These are phyloP conservation scores for Solenopsis invicta DNA, from an alignment of 1,140 invertebrate genomes.

Conservation along the genomic window DNA sequence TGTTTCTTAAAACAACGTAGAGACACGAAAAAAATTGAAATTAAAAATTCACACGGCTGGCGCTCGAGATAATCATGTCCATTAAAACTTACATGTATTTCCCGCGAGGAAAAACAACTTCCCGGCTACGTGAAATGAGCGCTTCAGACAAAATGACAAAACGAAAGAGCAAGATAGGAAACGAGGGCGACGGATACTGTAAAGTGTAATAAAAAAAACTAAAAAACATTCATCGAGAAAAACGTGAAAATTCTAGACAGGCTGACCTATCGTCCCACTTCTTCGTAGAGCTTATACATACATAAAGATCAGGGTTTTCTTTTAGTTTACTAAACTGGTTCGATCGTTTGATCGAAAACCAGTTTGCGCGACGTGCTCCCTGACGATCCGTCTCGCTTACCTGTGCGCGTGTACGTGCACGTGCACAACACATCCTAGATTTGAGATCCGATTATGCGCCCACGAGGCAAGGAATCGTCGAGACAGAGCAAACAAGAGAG, in stretches of 20 bases:
- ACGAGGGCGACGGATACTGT: not conserved
- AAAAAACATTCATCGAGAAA: not conserved
- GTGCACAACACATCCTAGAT: slow-evolving; percentile 66
- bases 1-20: not conserved
- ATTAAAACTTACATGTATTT: slow-evolving; percentile 49
- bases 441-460: slow-evolving; percentile 69
- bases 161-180: slow-evolving; percentile 4
- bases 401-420: slow-evolving; percentile 48
- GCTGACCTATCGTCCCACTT: slow-evolving; percentile 68
- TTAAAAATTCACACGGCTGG: slow-evolving; percentile 17
- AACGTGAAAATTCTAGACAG: slow-evolving; percentile 48
- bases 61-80: slow-evolving; percentile 30
- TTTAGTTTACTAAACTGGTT: slow-evolving; percentile 71
- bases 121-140: slow-evolving; percentile 9
- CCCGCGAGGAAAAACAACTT: slow-evolving; percentile 42
- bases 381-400: slow-evolving; percentile 68
- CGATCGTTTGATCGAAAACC: slow-evolving; percentile 72
- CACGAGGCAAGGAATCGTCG: slow-evolving; percentile 30
- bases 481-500: slow-evolving; percentile 40
- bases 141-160: slow-evolving; percentile 2
- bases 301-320: slow-evolving; percentile 51
- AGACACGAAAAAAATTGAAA: slow-evolving; percentile 26
- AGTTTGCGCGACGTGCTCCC: slow-evolving; percentile 62
- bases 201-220: not conserved
- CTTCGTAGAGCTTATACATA: slow-evolving; percentile 14